Evolutionary conservation across 2,797 vertebrate species (phyloP), one percentile per base, ranked within the genome.

Genomic region (Leptodactylus fallax): DNA sequence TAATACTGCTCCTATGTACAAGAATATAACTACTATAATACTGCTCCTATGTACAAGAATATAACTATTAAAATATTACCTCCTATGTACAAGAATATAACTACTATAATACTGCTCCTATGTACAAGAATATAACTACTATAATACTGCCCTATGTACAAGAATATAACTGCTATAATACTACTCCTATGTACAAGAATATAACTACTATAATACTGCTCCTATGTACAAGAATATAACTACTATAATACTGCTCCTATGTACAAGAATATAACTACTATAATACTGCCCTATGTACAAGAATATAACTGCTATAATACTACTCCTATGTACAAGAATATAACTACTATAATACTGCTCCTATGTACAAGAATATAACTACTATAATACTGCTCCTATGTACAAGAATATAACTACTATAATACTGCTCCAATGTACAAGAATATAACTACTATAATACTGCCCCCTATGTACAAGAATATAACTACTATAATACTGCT

Each of bases 401-500:
- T 65, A 60, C 16, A 5, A 60, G 19, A 21, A 23, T 63, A 63
- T 63, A 63, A 63, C 58, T 63, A 63, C 61, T 63, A 63, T 60
- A 63, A 63, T 63, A 63, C 60, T n/a, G 7, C 60, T n/a, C 60
- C 19, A n/a, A 63, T 63, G 21, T 63, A 63, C 19, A 8, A 53
- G 51, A 53, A 53, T 53, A 53, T 53, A 53, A 53, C 63, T 67
- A 67, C 63, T 67, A 69, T 69, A 69, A 69, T 69, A 69, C 67
- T 69, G 25, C 67, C 2, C 2, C 67, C 67, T 69, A 36, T 67
- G 6, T 69, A 69, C 67, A 69, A 36, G 67, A 17, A 69, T 69
- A 36, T 36, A 69, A 36, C 13, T 67, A 67, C 63, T 67, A 67
- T 67, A 67, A 67, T 67, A 67, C 23, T 67, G 23, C 58, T 21